phyloP scores from a whole-genome alignment of 92 coral and sea anemone species.

The Paragorgia papillata region DNA sequence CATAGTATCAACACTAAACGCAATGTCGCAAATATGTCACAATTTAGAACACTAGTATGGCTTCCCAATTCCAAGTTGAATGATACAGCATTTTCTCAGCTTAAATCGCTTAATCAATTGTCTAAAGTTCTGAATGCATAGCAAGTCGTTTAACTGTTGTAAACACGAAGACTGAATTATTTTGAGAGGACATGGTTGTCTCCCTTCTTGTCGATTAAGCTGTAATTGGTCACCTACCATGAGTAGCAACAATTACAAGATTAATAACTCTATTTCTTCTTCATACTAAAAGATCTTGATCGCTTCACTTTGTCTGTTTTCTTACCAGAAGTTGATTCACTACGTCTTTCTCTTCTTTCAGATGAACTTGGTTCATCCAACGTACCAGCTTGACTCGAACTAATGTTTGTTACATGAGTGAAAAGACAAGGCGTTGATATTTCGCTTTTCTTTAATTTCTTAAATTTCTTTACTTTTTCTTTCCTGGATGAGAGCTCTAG shows the following conservation, averaged over 20 bases:
- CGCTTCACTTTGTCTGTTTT: constrained; percentile 29
- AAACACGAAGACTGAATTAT: not conserved
- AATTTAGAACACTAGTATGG: no score
- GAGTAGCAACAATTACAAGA: not conserved
- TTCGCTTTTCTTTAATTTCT: constrained; percentile 92
- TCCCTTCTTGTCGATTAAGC: not conserved
- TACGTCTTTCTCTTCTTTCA: not conserved
- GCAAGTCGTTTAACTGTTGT: no score
- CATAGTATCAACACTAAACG: not conserved
- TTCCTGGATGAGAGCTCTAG: constrained; percentile 58
- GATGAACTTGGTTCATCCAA: constrained; percentile 6
- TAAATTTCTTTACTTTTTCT: constrained; percentile 78
- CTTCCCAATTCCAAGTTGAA: no score
- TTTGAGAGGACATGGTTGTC: not conserved
- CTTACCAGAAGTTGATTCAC: not conserved
- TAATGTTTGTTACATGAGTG: constrained; percentile 98
- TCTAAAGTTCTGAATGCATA: no score
- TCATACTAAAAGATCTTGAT: constrained; percentile 18
- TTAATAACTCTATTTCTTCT: not conserved
- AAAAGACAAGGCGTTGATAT: constrained; percentile 97
- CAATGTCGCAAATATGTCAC: not conserved
- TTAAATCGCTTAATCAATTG: not conserved
- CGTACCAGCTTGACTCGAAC: constrained; percentile 57
- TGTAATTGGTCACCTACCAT: not conserved
- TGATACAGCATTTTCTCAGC: not conserved